A percentile compares a stretch with the other conserved stretches of the same genome.
Evolutionary conservation across 2,888 invertebrate species (phyloP).

Genomic region (Calephelis perditalis): DNA sequence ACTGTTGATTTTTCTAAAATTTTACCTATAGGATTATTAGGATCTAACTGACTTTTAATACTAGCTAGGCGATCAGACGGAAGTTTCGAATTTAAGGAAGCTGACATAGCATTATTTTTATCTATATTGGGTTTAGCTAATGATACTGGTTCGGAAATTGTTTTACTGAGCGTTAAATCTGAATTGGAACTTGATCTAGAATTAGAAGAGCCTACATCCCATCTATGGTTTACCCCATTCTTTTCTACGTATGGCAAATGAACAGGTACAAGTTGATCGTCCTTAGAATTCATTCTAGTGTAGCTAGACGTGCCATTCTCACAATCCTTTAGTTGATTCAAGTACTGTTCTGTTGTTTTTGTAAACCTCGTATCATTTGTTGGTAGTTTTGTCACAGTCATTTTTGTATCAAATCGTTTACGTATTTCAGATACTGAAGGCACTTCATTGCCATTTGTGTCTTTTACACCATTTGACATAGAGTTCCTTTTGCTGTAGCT

Average conservation of each 20-base stretch:
- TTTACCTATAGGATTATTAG: slow-evolving; percentile 72
- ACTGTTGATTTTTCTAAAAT: slow-evolving; percentile 73
- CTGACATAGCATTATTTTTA: slow-evolving; percentile 52
- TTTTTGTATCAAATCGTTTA: slow-evolving; percentile 75
- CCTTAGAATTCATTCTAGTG: slow-evolving; percentile 53
- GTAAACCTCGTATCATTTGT: slow-evolving; percentile 56
- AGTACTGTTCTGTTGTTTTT: slow-evolving; percentile 57
- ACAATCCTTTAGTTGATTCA: slow-evolving; percentile 63
- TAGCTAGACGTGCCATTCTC: slow-evolving; percentile 61
- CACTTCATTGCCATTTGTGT: slow-evolving; percentile 78
- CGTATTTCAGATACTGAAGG: slow-evolving; percentile 79
- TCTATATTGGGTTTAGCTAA: slow-evolving; percentile 53
- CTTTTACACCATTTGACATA: slow-evolving; percentile 67
- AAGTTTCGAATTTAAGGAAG: slow-evolving; percentile 55
- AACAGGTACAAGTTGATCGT: slow-evolving; percentile 66
- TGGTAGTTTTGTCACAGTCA: slow-evolving; percentile 70
- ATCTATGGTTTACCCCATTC: slow-evolving; percentile 51
- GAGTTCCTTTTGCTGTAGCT: slow-evolving; percentile 59
- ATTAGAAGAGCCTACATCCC: slow-evolving; percentile 52
- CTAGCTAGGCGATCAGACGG: slow-evolving; percentile 64
- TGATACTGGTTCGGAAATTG: slow-evolving; percentile 63
- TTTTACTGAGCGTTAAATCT: slow-evolving; percentile 64
- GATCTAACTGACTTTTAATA: slow-evolving; percentile 69
- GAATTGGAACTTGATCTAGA: slow-evolving; percentile 63
- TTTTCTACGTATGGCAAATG: slow-evolving; percentile 64